Evolutionary conservation across 2,888 invertebrate genomes (phyloP), one percentile per base, ranked within the genome.

Genomic region (Macrosiphum euphorbiae): DNA sequence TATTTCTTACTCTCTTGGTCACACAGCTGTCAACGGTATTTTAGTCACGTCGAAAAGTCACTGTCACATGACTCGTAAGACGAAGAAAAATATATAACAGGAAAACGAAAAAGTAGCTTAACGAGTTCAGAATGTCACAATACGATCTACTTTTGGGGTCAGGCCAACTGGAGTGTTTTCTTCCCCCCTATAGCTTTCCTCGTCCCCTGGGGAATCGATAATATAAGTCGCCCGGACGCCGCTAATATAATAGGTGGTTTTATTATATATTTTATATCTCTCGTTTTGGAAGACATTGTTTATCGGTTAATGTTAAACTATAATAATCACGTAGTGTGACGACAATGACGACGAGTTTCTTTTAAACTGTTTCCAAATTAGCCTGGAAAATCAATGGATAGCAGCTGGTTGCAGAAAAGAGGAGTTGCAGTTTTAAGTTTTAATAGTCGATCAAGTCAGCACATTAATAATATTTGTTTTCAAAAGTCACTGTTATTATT

Each of bases 41-140:
- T 92, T 92, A 92, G 50, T 67, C 52, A 61, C 87, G 92, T 92
- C 41, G 87, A 88, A 92, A 92, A 92, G 87, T 92, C 61, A 50
- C 92, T 92, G 87, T 88, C 92, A 67, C 92, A 92, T 52, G 47
- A 35, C 16, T 86, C 87, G 50, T 26, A 28, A 50, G 87, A 92
- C 41, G 61, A 92, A 92, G 67, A 52, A 67, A 67, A 52, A 88
- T 85, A 44, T 85, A 91, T 35, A 52, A 50, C 24, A 78, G 78
- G 41, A 52, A 20, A 85, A 91, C 85, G 44, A 85, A 78, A 50
- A 35, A 87, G 41, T 61, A 67, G 26, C 61, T 35, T 87, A 92
- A 92, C 87, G 50, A 87, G 67, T 67, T 92, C n/a, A 61, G 20
- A 87, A 92, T 67, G 87, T 67, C 87, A 92, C 86, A 92, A 86